These are phyloP conservation scores for Habropoda laboriosa DNA, from an alignment of 1,140 invertebrate genomes.

Conservation along the genomic window DNA sequence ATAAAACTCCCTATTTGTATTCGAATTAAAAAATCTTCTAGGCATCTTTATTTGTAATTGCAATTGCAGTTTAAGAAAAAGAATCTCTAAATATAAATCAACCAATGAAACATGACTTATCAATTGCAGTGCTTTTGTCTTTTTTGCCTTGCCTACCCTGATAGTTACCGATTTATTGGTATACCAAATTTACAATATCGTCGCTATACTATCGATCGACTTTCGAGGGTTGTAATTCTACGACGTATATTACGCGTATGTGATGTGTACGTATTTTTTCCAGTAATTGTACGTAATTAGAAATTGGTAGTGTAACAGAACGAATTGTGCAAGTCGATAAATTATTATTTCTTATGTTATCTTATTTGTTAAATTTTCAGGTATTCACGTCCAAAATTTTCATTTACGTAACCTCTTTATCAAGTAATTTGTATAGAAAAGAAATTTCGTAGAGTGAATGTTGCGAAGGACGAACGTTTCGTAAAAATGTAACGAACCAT, in stretches of 20 bases:
- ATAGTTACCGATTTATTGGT: background rate
- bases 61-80: background rate
- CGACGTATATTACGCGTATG: slow-evolving; percentile 3
- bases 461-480: background rate
- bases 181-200: background rate
- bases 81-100: background rate
- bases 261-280: background rate
- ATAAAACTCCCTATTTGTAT: background rate
- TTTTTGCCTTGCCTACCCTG: background rate
- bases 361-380: background rate
- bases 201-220: slow-evolving; percentile 23
- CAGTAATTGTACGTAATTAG: background rate
- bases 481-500: background rate
- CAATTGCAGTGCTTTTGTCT: background rate
- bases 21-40: background rate
- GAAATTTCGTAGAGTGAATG: background rate
- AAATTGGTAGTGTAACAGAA: background rate
- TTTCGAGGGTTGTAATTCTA: slow-evolving; percentile 9
- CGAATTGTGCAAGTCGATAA: background rate
- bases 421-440: background rate
- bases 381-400: too few species aligned
- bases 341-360: background rate
- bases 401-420: background rate
- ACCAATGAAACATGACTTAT: background rate
- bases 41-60: background rate